Evolutionary conservation across 2,888 invertebrate species (phyloP), one percentile per base, ranked within the genome.

Genomic region (Cotesia congregata): DNA sequence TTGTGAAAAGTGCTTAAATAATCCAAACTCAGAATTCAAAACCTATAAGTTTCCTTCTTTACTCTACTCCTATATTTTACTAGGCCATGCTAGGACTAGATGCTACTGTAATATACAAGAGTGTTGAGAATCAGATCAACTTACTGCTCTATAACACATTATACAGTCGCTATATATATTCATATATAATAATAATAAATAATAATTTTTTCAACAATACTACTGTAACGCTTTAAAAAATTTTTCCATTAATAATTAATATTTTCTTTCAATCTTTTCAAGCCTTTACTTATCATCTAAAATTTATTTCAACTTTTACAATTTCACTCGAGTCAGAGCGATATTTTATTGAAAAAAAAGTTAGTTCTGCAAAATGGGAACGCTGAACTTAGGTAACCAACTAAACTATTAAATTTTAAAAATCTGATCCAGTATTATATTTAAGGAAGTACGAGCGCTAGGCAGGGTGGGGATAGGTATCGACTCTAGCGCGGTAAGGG

Each of bases 1-100:
- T 41, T 67, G 40, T 12, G 61, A 70, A 77, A 78, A 78, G 80
- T 80, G 77, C 77, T 77, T 80, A 78, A 80, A 78, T 80, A 80
- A 80, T 76, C 78, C 76, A 77, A 77, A 76, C 69, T 59, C 15
- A 40, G 68, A 17, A 67, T 67, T 67, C 67, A 67, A 67, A 38
- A 67, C 67, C 39, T 67, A n/a, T 67, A n/a, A 62, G 67, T n/a
- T 67, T 67, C 38, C 39, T 50, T 12, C 50, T 50, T 50, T 50
- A 50, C 50, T 50, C 50, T 50, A 50, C 50, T 50, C 50, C 12
- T 50, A 50, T 50, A 12, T 50, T 12, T 50, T 7, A 12, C 50
- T 9, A 50, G 12, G 50, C 50, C 9, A 50, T n/a, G 38, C 20
- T 40, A 59, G 15, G 15, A 39, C 40, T 40, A 59, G 15, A 50